A percentile compares a stretch with the other conserved stretches of the same genome.
phyloP scores from a whole-genome alignment of 2,888 invertebrate genomes.

The Odontocerum albicorne region DNA sequence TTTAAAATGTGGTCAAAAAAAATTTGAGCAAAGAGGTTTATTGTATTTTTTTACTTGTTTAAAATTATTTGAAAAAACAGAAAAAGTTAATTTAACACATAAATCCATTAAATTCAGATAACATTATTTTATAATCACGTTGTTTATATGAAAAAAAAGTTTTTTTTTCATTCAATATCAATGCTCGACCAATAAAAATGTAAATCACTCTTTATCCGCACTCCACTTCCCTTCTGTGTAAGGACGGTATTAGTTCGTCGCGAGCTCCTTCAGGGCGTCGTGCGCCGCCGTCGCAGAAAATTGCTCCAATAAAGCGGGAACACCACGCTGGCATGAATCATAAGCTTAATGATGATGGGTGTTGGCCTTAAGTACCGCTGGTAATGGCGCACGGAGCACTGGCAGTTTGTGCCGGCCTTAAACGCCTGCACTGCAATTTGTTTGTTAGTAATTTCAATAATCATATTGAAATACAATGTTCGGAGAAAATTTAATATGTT shows the following conservation, averaged over 20 bases:
- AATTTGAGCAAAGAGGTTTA: too few species aligned
- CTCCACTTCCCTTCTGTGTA: too few species aligned
- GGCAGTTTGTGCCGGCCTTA: neutral
- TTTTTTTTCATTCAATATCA: too few species aligned
- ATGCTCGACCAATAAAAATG: too few species aligned
- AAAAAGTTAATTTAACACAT: too few species aligned
- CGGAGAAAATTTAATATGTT: too few species aligned
- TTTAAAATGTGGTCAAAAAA: too few species aligned
- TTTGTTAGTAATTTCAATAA: neutral
- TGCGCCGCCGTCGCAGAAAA: neutral
- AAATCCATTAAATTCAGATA: too few species aligned
- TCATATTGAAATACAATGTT: too few species aligned
- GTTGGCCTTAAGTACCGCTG: conserved; percentile 24
- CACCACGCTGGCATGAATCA: conserved; percentile 28
- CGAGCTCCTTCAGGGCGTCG: neutral
- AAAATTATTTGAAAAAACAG: too few species aligned
- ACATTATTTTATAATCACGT: neutral
- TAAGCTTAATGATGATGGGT: conserved; percentile 35
- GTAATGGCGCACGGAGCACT: neutral
- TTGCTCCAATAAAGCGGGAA: neutral
- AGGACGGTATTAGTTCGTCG: neutral
- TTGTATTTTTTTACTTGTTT: too few species aligned
- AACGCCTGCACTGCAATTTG: neutral
- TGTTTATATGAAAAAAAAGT: neutral
- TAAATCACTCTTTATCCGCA: too few species aligned